Percentiles rank a stretch among this genome's conserved stretches.
phyloP scores from a whole-genome alignment of 2,888 invertebrate species.

The Drosophila cracens region DNA sequence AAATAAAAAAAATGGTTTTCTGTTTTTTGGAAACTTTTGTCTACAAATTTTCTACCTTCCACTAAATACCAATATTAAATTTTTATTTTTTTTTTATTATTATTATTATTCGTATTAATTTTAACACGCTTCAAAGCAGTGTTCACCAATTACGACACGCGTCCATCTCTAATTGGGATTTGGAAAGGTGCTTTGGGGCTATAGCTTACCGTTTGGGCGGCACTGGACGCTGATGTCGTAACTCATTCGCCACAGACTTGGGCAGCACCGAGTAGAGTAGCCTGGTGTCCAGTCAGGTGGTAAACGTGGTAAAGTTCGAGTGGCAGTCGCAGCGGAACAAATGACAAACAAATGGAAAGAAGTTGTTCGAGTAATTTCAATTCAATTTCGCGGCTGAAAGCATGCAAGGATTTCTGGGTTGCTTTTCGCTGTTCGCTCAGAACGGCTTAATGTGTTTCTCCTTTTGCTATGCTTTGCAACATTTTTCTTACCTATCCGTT shows the following conservation, averaged over 20 bases:
- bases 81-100: background rate
- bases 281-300: constrained; percentile 85
- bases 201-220: constrained; percentile 91
- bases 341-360: constrained; percentile 61
- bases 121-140: background rate
- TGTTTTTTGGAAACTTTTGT: too few species aligned
- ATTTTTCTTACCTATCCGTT: constrained; percentile 91
- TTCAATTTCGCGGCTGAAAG: constrained; percentile 67
- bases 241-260: constrained; percentile 96
- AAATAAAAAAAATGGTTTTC: background rate
- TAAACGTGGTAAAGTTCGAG: background rate
- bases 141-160: constrained; percentile 2
- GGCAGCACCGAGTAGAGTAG: constrained; percentile 97
- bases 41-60: background rate
- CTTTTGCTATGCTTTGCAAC: constrained; percentile 39
- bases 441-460: constrained; percentile 54
- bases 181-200: constrained; percentile 17
- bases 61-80: background rate
- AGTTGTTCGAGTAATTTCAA: constrained; percentile 64
- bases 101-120: background rate
- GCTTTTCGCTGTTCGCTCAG: constrained; percentile 3
- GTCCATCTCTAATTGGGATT: background rate
- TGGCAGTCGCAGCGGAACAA: constrained; percentile 32
- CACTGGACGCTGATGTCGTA: constrained; percentile 95
- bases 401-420: constrained; percentile 45